A percentile compares a stretch with the other conserved stretches of the same genome.
Conservation (phyloP, 2,113 vertebrate species). For the Pelecanoides urinatrix region DNA sequence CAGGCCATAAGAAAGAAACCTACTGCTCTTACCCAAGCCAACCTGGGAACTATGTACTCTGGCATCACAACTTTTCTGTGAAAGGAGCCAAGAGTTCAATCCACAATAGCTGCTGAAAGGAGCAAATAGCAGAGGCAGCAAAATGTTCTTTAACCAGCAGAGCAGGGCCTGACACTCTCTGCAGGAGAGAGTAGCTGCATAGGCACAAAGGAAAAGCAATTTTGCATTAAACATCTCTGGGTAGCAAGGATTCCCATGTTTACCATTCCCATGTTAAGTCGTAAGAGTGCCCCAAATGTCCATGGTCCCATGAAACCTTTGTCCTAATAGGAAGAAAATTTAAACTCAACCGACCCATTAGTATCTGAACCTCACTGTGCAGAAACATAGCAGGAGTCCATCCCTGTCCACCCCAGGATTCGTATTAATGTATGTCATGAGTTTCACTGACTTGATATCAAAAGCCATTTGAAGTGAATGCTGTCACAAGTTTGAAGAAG, state of each 20-base stretch:
- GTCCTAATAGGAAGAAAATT: background rate
- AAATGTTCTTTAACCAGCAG: slow-evolving; percentile 39
- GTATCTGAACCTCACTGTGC: background rate
- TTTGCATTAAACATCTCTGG: background rate
- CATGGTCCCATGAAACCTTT: background rate
- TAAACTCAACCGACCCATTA: background rate
- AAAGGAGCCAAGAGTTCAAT: slow-evolving; percentile 18
- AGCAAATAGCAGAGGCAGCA: slow-evolving; percentile 36
- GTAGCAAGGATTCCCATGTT: background rate
- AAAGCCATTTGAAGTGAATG: background rate
- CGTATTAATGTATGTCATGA: background rate
- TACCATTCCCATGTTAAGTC: background rate
- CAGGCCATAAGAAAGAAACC: background rate
- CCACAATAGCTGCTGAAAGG: slow-evolving; percentile 26
- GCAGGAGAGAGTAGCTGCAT: background rate
- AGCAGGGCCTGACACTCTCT: slow-evolving; percentile 38
- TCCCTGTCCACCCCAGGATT: background rate
- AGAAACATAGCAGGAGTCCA: background rate
- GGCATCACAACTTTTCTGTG: background rate
- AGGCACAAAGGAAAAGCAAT: slow-evolving; percentile 10
- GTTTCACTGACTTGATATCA: background rate
- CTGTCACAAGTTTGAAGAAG: background rate
- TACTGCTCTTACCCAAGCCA: background rate
- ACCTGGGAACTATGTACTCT: background rate
- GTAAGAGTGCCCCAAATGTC: background rate